Evolutionary conservation across 2,113 vertebrate species (phyloP).

Genomic region (Oryzias celebensis): DNA sequence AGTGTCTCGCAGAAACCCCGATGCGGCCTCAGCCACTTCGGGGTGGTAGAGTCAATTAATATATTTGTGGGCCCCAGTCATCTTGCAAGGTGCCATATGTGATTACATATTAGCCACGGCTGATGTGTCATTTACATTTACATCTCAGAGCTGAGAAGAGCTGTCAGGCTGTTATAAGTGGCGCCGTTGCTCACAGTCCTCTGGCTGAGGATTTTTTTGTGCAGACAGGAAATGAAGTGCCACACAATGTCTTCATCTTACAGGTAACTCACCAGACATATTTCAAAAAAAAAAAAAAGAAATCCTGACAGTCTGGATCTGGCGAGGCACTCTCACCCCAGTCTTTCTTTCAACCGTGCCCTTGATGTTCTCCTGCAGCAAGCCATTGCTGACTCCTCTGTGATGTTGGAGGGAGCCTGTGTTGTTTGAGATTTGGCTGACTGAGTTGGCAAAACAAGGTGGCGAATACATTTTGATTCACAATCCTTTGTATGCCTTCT

Average conservation of each 20-base stretch:
- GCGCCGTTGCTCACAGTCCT: constrained; percentile 35
- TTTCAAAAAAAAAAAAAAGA: constrained; percentile 42
- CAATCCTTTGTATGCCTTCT: constrained; percentile 65
- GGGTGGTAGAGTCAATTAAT: constrained; percentile 71
- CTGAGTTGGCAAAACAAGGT: constrained; percentile 75
- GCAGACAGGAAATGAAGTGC: constrained; percentile 68
- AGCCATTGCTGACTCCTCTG: constrained; percentile 63
- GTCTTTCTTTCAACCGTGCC: constrained; percentile 60
- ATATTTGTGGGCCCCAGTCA: constrained; percentile 60
- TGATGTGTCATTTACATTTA: constrained; percentile 73
- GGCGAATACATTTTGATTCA: constrained; percentile 69
- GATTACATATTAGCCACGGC: constrained; percentile 75
- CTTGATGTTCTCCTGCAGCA: constrained; percentile 71
- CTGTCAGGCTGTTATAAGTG: constrained; percentile 67
- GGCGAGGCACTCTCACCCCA: constrained; percentile 65
- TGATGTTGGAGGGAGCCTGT: constrained; percentile 73
- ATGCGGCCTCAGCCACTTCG: constrained; percentile 68
- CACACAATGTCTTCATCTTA: constrained; percentile 64
- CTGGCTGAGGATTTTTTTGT: constrained; percentile 50
- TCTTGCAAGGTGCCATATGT: constrained; percentile 76
- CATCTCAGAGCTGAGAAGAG: constrained; percentile 63
- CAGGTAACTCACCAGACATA: constrained; percentile 62
- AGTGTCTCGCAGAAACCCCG: constrained; percentile 49
- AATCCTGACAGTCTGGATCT: constrained; percentile 67
- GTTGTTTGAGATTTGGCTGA: constrained; percentile 74